These are phyloP conservation scores for Zoanthus sociatus DNA, from an alignment of 92 coral and sea anemone genomes.

Conservation along the genomic window DNA sequence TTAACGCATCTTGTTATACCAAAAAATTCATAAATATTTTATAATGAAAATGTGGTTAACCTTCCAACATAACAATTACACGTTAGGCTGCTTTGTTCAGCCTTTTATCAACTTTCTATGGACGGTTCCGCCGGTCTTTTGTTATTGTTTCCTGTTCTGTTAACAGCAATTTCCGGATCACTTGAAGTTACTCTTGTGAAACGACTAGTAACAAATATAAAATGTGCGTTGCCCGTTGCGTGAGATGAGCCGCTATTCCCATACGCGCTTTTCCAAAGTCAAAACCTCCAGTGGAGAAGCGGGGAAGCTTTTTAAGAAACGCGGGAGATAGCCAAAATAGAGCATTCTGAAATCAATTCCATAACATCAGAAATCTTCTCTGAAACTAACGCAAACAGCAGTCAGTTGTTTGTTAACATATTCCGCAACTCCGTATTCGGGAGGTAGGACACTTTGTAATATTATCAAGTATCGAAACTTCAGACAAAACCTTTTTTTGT, in stretches of 20 bases:
- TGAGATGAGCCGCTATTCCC: neutral
- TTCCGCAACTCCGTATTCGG: neutral
- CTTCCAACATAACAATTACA: neutral
- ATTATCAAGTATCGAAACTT: neutral
- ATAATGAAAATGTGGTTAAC: neutral
- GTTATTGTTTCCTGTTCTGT: neutral
- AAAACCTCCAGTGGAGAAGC: neutral
- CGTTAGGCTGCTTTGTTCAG: neutral
- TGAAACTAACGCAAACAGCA: neutral
- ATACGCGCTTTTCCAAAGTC: neutral
- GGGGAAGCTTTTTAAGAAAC: neutral
- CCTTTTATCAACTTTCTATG: neutral
- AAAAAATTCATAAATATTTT: neutral
- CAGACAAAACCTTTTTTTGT: neutral
- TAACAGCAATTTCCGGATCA: slow-evolving; percentile 6
- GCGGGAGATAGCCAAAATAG: neutral
- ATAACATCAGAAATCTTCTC: neutral
- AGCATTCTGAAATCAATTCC: neutral
- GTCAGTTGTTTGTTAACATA: neutral
- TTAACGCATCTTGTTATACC: neutral
- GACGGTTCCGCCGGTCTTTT: neutral
- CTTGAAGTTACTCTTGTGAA: neutral
- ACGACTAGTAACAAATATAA: neutral
- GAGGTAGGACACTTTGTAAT: neutral
- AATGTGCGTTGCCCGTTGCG: neutral